phyloP scores from a whole-genome alignment of 2,113 vertebrate species.

The Shinisaurus crocodilurus region DNA sequence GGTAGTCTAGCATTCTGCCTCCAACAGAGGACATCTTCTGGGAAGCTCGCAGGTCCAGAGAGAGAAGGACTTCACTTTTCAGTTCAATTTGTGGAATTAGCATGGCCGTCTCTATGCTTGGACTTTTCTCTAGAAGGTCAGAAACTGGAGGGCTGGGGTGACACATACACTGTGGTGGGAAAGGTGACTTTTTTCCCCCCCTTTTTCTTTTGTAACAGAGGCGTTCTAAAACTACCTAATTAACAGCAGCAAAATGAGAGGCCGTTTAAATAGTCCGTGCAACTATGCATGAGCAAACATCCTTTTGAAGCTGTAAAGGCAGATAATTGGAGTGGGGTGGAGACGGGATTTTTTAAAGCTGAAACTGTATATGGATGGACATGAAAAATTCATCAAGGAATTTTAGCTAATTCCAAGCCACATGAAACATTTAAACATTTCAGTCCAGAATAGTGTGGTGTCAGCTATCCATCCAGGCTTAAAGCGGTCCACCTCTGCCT shows the following conservation, averaged over 20 bases:
- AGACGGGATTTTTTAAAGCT: background rate
- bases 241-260: background rate
- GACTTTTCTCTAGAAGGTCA: background rate
- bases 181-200: constrained; percentile 56
- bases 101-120: no score
- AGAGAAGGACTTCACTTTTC: background rate
- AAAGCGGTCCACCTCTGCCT: constrained; percentile 51
- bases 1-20: background rate
- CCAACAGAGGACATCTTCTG: background rate
- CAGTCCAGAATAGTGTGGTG: constrained; percentile 58
- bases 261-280: background rate
- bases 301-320: background rate
- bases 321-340: background rate
- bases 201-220: background rate
- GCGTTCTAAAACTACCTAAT: background rate
- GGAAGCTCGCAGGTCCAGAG: background rate
- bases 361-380: constrained; percentile 54
- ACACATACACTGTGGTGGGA: background rate
- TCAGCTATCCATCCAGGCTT: constrained; percentile 44
- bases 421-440: constrained; percentile 65
- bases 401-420: constrained; percentile 64
- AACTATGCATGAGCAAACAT: background rate
- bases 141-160: background rate
- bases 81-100: background rate
- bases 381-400: constrained; percentile 66